Percentiles rank a stretch among this genome's conserved stretches.
phyloP scores from a whole-genome alignment of 2,888 invertebrate species.

The Caenorhabditis sinica region DNA sequence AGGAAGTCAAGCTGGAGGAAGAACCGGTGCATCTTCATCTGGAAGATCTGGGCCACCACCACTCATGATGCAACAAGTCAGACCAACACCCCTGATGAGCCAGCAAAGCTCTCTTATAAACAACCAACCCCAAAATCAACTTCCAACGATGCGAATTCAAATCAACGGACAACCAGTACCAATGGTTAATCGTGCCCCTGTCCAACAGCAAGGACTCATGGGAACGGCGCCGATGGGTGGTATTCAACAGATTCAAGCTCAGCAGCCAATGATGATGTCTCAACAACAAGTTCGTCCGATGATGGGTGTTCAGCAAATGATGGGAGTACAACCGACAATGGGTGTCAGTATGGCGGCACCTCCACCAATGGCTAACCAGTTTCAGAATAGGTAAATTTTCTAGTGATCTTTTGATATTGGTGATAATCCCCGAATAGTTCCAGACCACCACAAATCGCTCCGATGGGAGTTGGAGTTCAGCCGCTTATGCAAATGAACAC shows the following conservation, averaged over 20 bases:
- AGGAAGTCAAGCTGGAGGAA: conserved; percentile 1
- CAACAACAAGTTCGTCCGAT: conserved; percentile 44
- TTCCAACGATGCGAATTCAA: conserved; percentile 56
- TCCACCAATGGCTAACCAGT: conserved; percentile 54
- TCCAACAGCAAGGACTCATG: conserved; percentile 46
- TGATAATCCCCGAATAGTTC: conserved; percentile 40
- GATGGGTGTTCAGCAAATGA: conserved; percentile 52
- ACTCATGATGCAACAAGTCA: conserved; percentile 59
- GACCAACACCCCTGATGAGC: conserved; percentile 48
- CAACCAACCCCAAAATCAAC: conserved; percentile 18
- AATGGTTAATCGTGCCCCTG: conserved; percentile 54
- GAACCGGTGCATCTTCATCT: conserved; percentile 31
- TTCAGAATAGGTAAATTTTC: conserved; percentile 40
- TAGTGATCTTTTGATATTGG: background rate
- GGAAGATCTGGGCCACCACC: conserved; percentile 58
- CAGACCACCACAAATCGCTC: conserved; percentile 57
- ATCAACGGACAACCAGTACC: conserved; percentile 60
- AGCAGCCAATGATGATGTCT: conserved; percentile 52
- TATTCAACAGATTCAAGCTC: conserved; percentile 45
- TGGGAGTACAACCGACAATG: conserved; percentile 37
- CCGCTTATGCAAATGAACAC: conserved; percentile 66
- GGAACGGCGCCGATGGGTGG: conserved; percentile 46
- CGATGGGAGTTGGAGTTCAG: conserved; percentile 57
- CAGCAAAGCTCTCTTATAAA: conserved; percentile 6
- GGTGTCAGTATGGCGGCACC: conserved; percentile 38